Conservation (phyloP, 2,888 invertebrate genomes). For the Hipparchia sbordonii region DNA sequence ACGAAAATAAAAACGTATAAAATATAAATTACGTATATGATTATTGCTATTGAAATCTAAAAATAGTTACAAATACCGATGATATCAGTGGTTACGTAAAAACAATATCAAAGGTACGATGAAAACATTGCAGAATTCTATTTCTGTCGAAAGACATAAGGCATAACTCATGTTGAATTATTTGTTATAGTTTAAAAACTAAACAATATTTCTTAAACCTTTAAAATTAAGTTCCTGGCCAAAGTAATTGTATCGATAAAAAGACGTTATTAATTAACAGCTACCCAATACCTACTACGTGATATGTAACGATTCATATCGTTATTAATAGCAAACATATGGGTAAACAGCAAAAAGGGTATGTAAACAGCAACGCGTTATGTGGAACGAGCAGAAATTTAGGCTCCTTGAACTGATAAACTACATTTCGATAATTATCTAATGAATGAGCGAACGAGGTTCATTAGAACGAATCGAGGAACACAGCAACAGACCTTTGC, state of each 20-base stretch:
- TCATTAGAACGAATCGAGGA: slow-evolving; percentile 45
- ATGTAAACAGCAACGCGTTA: slow-evolving; percentile 22
- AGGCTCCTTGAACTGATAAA: slow-evolving; percentile 40
- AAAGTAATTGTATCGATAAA: slow-evolving; percentile 40
- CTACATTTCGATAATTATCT: slow-evolving; percentile 37
- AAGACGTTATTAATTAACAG: slow-evolving; percentile 59
- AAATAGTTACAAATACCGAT: neutral
- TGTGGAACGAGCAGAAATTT: slow-evolving; percentile 35
- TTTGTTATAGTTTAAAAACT: neutral
- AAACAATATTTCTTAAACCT: neutral
- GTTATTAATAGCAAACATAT: slow-evolving; percentile 57
- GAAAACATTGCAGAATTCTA: neutral
- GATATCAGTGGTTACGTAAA: neutral
- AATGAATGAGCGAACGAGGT: slow-evolving; percentile 47
- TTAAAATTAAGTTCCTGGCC: neutral
- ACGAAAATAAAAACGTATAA: neutral
- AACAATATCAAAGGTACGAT: too few species aligned
- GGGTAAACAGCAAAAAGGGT: slow-evolving; percentile 50
- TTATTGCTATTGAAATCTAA: neutral
- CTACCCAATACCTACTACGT: slow-evolving; percentile 23
- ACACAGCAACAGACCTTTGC: slow-evolving; percentile 48
- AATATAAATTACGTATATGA: neutral
- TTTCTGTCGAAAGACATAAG: neutral
- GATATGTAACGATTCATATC: slow-evolving; percentile 53
- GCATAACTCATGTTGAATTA: too few species aligned